Percentiles rank a stretch among this genome's conserved stretches.
These are phyloP conservation scores for Papilio xuthus DNA, from an alignment of 1,140 invertebrate species.

Conservation along the genomic window DNA sequence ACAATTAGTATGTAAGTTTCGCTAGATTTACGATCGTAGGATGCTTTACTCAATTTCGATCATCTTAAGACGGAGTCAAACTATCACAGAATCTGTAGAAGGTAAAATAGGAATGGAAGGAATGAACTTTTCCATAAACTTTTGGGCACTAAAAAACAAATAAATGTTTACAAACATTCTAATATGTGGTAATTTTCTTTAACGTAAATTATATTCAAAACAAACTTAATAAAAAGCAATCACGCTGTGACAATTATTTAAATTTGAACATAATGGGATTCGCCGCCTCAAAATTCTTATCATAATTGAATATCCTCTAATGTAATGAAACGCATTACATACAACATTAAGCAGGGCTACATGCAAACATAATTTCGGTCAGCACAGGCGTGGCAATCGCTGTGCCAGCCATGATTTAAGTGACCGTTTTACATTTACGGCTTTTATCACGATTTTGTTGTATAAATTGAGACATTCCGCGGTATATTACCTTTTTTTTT, in stretches of 20 bases:
- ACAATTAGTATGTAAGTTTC: background rate
- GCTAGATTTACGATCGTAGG: background rate
- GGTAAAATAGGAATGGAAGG: no score
- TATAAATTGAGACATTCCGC: constrained; percentile 66
- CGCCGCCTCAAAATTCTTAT: constrained; percentile 41
- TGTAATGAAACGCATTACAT: constrained; percentile 47
- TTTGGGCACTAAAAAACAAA: background rate
- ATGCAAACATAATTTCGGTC: constrained; percentile 60
- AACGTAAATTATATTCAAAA: background rate
- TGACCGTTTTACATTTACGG: constrained; percentile 62
- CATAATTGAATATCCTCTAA: constrained; percentile 46
- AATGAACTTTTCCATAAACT: background rate
- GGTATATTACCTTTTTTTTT: constrained; percentile 41
- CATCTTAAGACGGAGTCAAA: background rate
- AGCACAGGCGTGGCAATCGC: constrained; percentile 52
- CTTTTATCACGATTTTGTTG: constrained; percentile 61
- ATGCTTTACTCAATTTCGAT: background rate
- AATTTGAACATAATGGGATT: constrained; percentile 11
- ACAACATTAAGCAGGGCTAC: constrained; percentile 55
- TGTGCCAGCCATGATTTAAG: constrained; percentile 55
- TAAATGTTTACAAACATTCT: background rate
- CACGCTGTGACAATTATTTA: background rate
- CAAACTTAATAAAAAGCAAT: background rate
- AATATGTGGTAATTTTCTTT: background rate
- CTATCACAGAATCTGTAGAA: no score